Evolutionary conservation across 2,888 invertebrate genomes (phyloP).

Genomic region (Cheilosia vernalis): DNA sequence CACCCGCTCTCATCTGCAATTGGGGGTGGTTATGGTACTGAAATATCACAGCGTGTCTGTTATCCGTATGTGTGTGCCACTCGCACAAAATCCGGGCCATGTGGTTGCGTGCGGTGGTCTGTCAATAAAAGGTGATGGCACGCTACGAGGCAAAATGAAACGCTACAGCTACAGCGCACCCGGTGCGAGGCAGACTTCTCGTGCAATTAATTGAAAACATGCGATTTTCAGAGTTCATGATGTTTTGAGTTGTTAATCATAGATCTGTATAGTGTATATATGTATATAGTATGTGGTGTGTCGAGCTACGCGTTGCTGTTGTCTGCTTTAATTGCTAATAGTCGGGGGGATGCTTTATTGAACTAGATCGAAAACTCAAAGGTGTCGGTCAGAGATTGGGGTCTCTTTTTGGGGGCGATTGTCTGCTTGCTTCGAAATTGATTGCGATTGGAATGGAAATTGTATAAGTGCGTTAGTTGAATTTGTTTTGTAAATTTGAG

Average conservation of each 20-base stretch:
- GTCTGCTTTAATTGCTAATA: too few relatives aligned
- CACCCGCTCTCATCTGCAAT: not conserved
- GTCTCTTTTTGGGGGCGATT: too few relatives aligned
- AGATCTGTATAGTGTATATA: too few relatives aligned
- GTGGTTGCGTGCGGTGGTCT: constrained; percentile 51
- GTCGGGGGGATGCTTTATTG: too few relatives aligned
- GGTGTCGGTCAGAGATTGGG: too few relatives aligned
- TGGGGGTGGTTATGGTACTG: not conserved
- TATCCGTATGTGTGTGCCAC: constrained; percentile 2
- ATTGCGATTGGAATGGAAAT: too few relatives aligned
- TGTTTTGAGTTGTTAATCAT: not conserved
- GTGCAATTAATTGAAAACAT: constrained; percentile 34
- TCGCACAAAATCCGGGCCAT: constrained; percentile 38
- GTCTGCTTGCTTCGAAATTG: too few relatives aligned
- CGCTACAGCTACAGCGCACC: not conserved
- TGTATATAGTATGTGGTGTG: too few relatives aligned
- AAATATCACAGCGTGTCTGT: constrained; percentile 11
- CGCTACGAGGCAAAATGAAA: constrained; percentile 28
- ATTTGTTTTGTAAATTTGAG: too few relatives aligned
- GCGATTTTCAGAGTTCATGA: constrained; percentile 30
- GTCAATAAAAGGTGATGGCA: constrained; percentile 52
- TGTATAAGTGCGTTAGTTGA: too few relatives aligned
- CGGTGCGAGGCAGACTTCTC: constrained; percentile 11
- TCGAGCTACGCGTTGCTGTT: too few relatives aligned
- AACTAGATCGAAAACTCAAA: too few relatives aligned